A percentile compares a stretch with the other conserved stretches of the same genome.
phyloP scores from a whole-genome alignment of 2,797 vertebrate genomes.

The Falco novaeseelandiae region DNA sequence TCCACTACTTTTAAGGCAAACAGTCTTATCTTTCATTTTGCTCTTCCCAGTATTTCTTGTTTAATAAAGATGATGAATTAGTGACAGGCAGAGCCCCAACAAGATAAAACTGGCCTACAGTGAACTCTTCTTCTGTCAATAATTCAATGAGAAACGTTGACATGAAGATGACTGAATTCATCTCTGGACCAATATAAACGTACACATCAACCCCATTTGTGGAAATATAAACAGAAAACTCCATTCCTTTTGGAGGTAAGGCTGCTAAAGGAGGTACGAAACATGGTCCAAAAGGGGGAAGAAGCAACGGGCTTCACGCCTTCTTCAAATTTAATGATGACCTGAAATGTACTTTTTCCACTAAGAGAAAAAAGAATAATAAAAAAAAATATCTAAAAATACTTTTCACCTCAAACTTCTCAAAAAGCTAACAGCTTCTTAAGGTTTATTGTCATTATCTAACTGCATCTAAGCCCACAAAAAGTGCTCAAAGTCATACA shows the following conservation, averaged over 20 bases:
- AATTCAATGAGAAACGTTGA: not conserved
- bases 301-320: not conserved
- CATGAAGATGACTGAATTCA: not conserved
- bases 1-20: not conserved
- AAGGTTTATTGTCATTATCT: not conserved
- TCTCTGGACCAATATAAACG: not conserved
- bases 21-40: constrained; percentile 4
- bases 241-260: not conserved
- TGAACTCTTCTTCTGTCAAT: not conserved
- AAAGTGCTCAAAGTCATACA: not conserved
- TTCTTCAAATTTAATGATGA: not conserved
- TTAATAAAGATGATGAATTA: constrained; percentile 45
- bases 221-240: not conserved
- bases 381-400: not conserved
- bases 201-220: not conserved
- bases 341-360: not conserved
- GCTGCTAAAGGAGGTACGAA: not conserved
- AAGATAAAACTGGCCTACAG: not conserved
- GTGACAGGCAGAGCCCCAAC: constrained; percentile 14
- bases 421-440: not conserved
- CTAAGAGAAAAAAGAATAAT: not conserved
- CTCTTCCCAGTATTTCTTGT: not conserved
- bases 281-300: not conserved
- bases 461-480: not conserved
- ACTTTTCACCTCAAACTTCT: not conserved